Percentiles rank a stretch among this genome's conserved stretches.
These are phyloP conservation scores for Leptinotarsa defecta DNA, from an alignment of 1,140 invertebrate genomes.

Conservation along the genomic window DNA sequence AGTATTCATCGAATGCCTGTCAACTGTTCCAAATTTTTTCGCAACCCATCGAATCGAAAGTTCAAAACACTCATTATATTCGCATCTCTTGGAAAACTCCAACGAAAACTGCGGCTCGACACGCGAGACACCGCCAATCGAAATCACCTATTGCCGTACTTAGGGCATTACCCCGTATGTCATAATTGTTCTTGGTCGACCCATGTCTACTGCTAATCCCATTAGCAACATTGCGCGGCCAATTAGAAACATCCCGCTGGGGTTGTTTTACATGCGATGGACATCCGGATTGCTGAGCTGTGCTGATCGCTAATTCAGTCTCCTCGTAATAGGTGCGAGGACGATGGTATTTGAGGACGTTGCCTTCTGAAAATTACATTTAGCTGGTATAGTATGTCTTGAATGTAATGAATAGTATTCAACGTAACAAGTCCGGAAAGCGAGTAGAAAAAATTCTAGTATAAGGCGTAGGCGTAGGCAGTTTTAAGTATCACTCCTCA, in stretches of 20 bases:
- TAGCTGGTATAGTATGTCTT: too few relatives aligned
- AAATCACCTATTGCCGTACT: background rate
- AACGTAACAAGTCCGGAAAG: too few relatives aligned
- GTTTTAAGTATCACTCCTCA: too few relatives aligned
- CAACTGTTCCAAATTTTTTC: too few relatives aligned
- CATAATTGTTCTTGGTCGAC: background rate
- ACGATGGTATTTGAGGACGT: too few relatives aligned
- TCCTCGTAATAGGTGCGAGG: background rate
- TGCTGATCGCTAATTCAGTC: background rate
- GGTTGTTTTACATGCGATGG: conserved; percentile 5
- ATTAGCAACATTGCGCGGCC: background rate
- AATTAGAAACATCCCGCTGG: conserved; percentile 5
- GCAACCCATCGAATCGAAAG: background rate
- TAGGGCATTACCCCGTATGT: conserved; percentile 2
- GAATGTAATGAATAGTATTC: too few relatives aligned
- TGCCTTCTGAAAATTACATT: too few relatives aligned
- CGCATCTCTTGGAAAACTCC: background rate
- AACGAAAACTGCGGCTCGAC: background rate
- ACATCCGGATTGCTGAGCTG: background rate
- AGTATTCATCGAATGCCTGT: too few relatives aligned
- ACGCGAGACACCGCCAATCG: conserved; percentile 1
- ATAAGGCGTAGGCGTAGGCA: too few relatives aligned
- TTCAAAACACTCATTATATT: background rate
- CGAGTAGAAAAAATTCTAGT: too few relatives aligned
- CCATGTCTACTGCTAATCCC: background rate